Evolutionary conservation across 2,797 vertebrate species (phyloP), one percentile per base, ranked within the genome.

Genomic region (Rhinophrynus dorsalis): DNA sequence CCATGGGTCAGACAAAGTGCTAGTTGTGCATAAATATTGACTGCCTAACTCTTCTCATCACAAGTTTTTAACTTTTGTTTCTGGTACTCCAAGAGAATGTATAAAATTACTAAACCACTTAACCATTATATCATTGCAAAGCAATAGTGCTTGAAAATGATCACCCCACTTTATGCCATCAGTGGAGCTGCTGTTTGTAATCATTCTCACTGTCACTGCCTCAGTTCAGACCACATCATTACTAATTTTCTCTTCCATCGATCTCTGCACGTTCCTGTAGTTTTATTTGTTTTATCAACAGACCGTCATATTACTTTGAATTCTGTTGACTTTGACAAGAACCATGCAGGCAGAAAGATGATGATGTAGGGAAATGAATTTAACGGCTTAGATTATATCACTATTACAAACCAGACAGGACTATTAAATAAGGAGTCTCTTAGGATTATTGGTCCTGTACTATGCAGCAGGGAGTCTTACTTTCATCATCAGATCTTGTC

Each of bases 261-360:
- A 60, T 67, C 60, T 76, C 56, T 68, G 23, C 20, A 12, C 65
- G 23, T 68, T 77, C 66, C 64, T 72, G 74, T 62, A 74, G 48
- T 18, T 69, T 78, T 80, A 82, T 77, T 74, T 33, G 75, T 79
- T 80, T 74, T 37, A 55, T 78, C 74, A 59, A 72, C 76, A 74
- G 55, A 78, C 58, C 58, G 32, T 76, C 0, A 64, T 81, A 68
- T 76, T 51, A 11, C 67, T 74, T 78, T 71, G 71, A 77, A 72
- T 55, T 67, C 48, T 47, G 13, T 60, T 77, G 74, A 65, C 45
- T 77, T 62, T 40, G 67, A 35, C 79, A 17, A 33, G 57, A 67
- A 68, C 65, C 56, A 71, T 67, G 12, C 0, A 9, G 29, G 67
- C 48, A 55, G 67, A 63, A 63, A 61, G 15, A 63, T 47, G 51